Percentiles rank a stretch among this genome's conserved stretches.
Evolutionary conservation across 2,797 vertebrate species (phyloP).

Genomic region (Distichodus sexfasciatus): DNA sequence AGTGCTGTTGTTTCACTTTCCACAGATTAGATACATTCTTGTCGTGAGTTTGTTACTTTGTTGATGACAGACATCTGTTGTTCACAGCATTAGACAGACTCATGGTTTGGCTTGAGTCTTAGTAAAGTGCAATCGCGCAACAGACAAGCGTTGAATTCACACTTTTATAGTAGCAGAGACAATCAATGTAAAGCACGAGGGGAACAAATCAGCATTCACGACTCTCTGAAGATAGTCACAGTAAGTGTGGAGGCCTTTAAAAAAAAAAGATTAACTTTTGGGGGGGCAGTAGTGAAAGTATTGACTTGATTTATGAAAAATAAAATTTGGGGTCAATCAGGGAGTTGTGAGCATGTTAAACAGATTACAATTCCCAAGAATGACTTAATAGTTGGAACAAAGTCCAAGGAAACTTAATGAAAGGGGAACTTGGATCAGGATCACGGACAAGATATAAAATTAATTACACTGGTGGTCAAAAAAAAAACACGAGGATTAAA

Average conservation of each 20-base stretch:
- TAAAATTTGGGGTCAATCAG: too few species aligned
- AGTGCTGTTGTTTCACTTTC: slow-evolving; percentile 82
- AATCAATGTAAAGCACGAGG: slow-evolving; percentile 70
- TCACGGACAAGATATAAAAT: too few species aligned
- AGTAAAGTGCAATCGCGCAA: slow-evolving; percentile 87
- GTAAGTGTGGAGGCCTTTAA: too few species aligned
- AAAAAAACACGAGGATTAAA: neutral
- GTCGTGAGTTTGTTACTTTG: slow-evolving; percentile 65
- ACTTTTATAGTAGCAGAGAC: slow-evolving; percentile 70
- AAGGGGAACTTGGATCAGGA: too few species aligned
- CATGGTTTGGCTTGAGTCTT: slow-evolving; percentile 67
- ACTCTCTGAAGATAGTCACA: neutral
- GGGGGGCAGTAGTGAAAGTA: too few species aligned
- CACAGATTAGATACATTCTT: slow-evolving; percentile 76
- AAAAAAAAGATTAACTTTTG: neutral
- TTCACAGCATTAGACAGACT: slow-evolving; percentile 68
- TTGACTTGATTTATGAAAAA: too few species aligned
- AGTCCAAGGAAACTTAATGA: too few species aligned
- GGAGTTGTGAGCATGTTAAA: too few species aligned
- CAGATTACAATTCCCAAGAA: too few species aligned
- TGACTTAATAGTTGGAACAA: too few species aligned
- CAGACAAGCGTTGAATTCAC: slow-evolving; percentile 47
- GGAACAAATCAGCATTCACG: neutral
- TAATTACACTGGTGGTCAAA: too few species aligned
- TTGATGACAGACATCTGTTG: slow-evolving; percentile 71